Conservation (phyloP, 2,888 invertebrate genomes). For the Chironomus tentans region DNA sequence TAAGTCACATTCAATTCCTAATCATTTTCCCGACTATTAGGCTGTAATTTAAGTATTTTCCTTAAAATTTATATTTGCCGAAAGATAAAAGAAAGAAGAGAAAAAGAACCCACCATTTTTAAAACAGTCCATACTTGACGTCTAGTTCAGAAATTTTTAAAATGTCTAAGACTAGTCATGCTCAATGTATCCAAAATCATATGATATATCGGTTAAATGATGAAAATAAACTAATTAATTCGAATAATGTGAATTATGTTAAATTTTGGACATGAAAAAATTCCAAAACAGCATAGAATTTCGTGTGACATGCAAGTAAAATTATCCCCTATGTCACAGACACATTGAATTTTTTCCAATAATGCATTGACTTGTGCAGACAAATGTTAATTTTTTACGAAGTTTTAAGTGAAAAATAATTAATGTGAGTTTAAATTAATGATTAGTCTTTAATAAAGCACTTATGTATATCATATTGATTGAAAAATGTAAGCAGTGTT, state of each 20-base stretch:
- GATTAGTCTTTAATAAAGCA: neutral
- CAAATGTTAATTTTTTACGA: slow-evolving; percentile 11
- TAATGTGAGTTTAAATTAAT: neutral
- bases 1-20: too few relatives aligned
- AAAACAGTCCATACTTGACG: slow-evolving; percentile 2
- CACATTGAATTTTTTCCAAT: slow-evolving; percentile 14
- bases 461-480: neutral
- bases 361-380: slow-evolving; percentile 23
- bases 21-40: too few relatives aligned
- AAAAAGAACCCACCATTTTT: slow-evolving; percentile 23
- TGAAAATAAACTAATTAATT: too few relatives aligned
- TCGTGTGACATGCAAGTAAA: neutral
- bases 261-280: too few relatives aligned
- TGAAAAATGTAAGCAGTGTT: neutral
- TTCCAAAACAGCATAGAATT: neutral
- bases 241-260: too few relatives aligned
- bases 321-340: slow-evolving; percentile 2
- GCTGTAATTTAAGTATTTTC: too few relatives aligned
- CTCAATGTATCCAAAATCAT: too few relatives aligned
- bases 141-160: neutral
- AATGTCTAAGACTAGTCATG: too few relatives aligned
- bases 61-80: neutral
- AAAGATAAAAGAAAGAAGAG: neutral
- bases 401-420: slow-evolving; percentile 22
- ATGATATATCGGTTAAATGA: too few relatives aligned